Evolutionary conservation across 2,888 invertebrate species (phyloP).

Genomic region (Temnothorax ravouxi): DNA sequence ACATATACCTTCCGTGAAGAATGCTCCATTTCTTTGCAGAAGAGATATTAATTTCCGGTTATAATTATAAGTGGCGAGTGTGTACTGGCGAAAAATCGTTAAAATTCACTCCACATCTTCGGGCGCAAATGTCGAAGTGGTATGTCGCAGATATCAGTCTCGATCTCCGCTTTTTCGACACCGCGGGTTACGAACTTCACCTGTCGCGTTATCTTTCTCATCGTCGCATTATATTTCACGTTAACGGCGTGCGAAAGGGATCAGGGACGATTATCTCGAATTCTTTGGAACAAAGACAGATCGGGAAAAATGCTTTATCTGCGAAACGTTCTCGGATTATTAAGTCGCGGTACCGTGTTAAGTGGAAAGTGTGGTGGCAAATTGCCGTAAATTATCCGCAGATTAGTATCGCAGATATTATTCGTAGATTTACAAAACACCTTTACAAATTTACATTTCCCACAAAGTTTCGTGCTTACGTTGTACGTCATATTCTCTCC

Average conservation of each 20-base stretch:
- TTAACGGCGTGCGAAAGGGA: conserved; percentile 13
- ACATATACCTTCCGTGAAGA: background rate
- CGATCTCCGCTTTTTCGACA: conserved; percentile 43
- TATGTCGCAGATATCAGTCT: conserved; percentile 32
- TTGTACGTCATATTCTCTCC: background rate
- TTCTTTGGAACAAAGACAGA: conserved; percentile 29
- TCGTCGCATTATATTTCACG: conserved; percentile 26
- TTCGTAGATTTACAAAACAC: background rate
- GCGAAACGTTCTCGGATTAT: conserved; percentile 7
- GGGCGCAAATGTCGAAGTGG: background rate
- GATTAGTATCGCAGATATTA: conserved; percentile 23
- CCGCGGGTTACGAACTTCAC: conserved; percentile 6
- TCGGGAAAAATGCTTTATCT: background rate
- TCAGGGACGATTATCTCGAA: conserved; percentile 16
- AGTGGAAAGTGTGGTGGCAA: conserved; percentile 17
- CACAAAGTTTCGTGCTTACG: background rate
- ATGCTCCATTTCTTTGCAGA: background rate
- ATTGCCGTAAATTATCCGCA: conserved; percentile 24
- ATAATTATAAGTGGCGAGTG: background rate
- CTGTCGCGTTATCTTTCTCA: conserved; percentile 34
- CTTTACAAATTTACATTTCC: conserved; percentile 10
- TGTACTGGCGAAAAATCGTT: background rate
- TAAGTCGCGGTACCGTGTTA: conserved; percentile 43
- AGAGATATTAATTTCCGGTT: background rate
- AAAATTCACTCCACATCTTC: background rate